Percentiles rank a stretch among this genome's conserved stretches.
Conservation (phyloP, 2,113 vertebrate genomes). For the Entelurus aequoreus region DNA sequence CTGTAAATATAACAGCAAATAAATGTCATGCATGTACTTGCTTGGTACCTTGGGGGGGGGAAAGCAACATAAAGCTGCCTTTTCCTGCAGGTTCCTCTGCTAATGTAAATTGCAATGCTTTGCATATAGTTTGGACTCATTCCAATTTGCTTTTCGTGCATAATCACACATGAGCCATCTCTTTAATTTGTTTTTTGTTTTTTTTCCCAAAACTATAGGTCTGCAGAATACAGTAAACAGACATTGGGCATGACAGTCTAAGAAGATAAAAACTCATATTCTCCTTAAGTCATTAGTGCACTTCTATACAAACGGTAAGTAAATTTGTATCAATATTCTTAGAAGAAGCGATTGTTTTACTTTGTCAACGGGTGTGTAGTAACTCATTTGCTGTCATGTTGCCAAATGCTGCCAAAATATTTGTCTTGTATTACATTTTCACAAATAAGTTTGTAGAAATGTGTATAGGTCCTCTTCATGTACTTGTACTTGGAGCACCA, state of each 20-base stretch:
- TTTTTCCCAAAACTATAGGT: conserved; percentile 37
- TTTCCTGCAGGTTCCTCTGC: conserved; percentile 65
- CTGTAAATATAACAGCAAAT: conserved; percentile 66
- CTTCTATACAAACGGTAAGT: too few species aligned
- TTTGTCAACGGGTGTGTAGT: too few species aligned
- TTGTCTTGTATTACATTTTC: too few species aligned
- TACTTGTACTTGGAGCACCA: too few species aligned
- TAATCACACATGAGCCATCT: conserved; percentile 12
- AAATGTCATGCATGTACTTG: conserved; percentile 59
- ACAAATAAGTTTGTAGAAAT: too few species aligned
- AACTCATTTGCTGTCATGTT: too few species aligned
- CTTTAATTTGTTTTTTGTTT: conserved; percentile 2
- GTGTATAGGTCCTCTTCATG: too few species aligned
- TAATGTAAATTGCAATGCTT: conserved; percentile 66
- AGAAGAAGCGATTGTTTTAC: too few species aligned
- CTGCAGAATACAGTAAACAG: conserved; percentile 33
- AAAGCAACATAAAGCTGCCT: conserved; percentile 55
- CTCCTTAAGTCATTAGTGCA: conserved; percentile 12
- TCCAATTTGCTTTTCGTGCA: conserved; percentile 52
- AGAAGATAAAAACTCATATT: conserved; percentile 50
- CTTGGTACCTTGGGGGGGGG: conserved; percentile 47
- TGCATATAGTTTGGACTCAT: conserved; percentile 56
- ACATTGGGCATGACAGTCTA: conserved; percentile 42
- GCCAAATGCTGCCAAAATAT: too few species aligned
- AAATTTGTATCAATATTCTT: too few species aligned